These are phyloP conservation scores for Liopterus haemorrhoidalis DNA, from an alignment of 2,888 invertebrate genomes.

Conservation along the genomic window DNA sequence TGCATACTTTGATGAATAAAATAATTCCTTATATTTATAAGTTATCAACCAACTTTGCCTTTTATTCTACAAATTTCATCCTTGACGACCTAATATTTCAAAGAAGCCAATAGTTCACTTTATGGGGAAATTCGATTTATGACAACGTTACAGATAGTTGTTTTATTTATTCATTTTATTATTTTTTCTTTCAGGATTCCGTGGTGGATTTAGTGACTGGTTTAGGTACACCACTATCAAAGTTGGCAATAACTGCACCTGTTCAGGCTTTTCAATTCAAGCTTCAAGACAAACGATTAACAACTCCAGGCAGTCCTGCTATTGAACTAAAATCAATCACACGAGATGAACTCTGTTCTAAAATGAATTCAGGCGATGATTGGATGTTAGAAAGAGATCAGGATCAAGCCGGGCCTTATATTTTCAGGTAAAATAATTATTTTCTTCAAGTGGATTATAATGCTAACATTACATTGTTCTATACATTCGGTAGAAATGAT, in stretches of 20 bases:
- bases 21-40: too few species aligned
- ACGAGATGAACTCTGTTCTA: slow-evolving; percentile 56
- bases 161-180: slow-evolving; percentile 6
- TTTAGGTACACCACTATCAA: slow-evolving; percentile 63
- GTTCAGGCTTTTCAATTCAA: slow-evolving; percentile 64
- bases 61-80: too few species aligned
- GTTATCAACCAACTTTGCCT: too few species aligned
- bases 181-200: slow-evolving; percentile 55
- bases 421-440: slow-evolving; percentile 53
- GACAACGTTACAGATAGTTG: too few species aligned
- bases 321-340: slow-evolving; percentile 54
- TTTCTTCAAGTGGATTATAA: too few species aligned
- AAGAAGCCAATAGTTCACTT: too few species aligned
- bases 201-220: slow-evolving; percentile 66
- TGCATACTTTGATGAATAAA: too few species aligned
- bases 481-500: too few species aligned
- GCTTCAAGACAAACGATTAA: slow-evolving; percentile 57
- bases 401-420: slow-evolving; percentile 71
- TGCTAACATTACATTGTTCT: too few species aligned
- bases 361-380: slow-evolving; percentile 51
- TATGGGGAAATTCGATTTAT: too few species aligned
- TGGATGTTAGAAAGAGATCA: slow-evolving; percentile 75
- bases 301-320: slow-evolving; percentile 64
- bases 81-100: too few species aligned
- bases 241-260: slow-evolving; percentile 66